A percentile compares a stretch with the other conserved stretches of the same genome.
Evolutionary conservation across 2,113 vertebrate species (phyloP).

Genomic region (Myxocyprinus asiaticus): DNA sequence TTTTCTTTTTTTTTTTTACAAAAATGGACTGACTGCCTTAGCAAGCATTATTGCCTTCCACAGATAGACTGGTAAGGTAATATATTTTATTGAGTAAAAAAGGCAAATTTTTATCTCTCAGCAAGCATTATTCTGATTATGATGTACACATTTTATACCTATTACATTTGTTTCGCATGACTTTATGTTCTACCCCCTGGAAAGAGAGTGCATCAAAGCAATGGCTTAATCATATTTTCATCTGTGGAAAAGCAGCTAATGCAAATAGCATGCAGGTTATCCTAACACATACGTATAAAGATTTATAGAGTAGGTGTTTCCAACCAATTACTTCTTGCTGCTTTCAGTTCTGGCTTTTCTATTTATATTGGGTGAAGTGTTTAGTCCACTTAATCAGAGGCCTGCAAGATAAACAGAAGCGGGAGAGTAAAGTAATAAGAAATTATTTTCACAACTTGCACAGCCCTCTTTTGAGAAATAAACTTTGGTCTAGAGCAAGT

Average conservation of each 20-base stretch:
- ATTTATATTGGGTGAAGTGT: constrained; percentile 12
- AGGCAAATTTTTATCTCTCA: constrained; percentile 40
- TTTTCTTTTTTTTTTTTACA: constrained; percentile 53
- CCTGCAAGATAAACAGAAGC: not conserved
- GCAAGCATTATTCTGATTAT: constrained; percentile 54
- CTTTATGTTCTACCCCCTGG: constrained; percentile 39
- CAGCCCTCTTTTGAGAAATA: not conserved
- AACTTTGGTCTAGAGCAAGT: not conserved
- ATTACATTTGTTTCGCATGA: constrained; percentile 56
- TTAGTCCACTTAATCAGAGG: constrained; percentile 26
- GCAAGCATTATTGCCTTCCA: constrained; percentile 32
- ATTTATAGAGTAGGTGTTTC: constrained; percentile 8
- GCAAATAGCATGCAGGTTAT: constrained; percentile 12
- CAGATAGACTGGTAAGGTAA: constrained; percentile 35
- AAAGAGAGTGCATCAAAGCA: constrained; percentile 50
- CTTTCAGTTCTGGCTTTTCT: constrained; percentile 10
- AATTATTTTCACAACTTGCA: not conserved
- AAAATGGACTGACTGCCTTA: constrained; percentile 49
- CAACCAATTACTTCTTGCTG: constrained; percentile 7
- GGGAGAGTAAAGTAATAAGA: not conserved
- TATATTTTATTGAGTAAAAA: constrained; percentile 63
- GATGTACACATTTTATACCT: constrained; percentile 63
- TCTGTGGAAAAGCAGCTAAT: constrained; percentile 12
- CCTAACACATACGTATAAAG: not conserved
- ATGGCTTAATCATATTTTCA: constrained; percentile 24